Base-by-base conservation (phyloP, 2,888 invertebrate species). In the Ypsolopha scabrella region DNA sequence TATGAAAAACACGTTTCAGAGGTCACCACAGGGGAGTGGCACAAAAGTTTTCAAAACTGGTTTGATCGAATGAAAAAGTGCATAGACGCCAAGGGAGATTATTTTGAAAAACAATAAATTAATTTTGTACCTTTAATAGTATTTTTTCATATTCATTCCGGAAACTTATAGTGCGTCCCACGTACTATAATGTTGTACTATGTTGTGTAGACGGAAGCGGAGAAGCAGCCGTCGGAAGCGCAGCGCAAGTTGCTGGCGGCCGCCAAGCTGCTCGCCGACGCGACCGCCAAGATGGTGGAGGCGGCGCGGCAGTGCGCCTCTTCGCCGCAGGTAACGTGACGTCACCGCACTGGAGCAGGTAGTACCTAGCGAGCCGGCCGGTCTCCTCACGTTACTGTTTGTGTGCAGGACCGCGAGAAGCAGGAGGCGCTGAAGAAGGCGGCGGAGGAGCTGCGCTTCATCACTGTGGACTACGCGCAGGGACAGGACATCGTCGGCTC, bases 201-300 rank as follows among this genome's bases (percentile, higher is more conserved):
- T 24, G 8, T 38, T 48, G n/a, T 0, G 0, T 62, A 87, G 87
- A 80, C 95, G 47, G 97, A 99, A 70, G 99, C 99, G 0, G 97
- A 97, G 66, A 90, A 90, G 41, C 93, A 95, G 64, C 91, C 93
- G 0, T 92, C 95, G 0, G 97, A 97, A 51, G 88, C 93, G n/a
- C 97, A 98, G 65, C 91, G 95, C 57, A 90, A 95, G 53, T 80
- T 99, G 50, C 77, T 99, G 46, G 96, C 96, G 0, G 99, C 99
- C 0, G 99, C 99, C 11, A 98, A 98, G 72, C 90, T 94, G 52
- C 72, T 95, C 45, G 99, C 99, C 0, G 98, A 99, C 75, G 99
- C 99, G 1, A 99, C 99, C 0, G 95, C 98, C 0, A 90, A 94
- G 60, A 94, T 99, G 93, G 98, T 99, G 33, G 98, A 99, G 75